Percentiles rank a stretch among this genome's conserved stretches.
Conservation (phyloP, 2,888 invertebrate species). For the Zele albiditarsus region DNA sequence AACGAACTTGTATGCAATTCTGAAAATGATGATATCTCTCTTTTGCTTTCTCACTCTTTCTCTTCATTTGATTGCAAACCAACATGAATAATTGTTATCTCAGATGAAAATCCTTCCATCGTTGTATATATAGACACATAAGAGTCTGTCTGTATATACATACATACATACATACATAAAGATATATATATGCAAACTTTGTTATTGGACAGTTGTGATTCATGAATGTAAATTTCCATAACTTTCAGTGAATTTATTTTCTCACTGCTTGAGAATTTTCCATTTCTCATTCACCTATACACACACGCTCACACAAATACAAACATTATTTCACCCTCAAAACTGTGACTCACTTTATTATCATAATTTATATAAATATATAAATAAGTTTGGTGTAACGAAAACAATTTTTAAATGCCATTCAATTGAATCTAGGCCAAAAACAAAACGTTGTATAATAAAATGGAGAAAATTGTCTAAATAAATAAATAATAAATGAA, state of each 20-base stretch:
- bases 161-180: neutral
- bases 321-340: neutral
- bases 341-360: slow-evolving; percentile 20
- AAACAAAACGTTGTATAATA: neutral
- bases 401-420: neutral
- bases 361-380: neutral
- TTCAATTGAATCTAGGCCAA: neutral
- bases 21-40: slow-evolving; percentile 33
- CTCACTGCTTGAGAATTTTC: slow-evolving; percentile 10
- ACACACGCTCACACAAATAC: neutral
- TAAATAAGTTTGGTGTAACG: neutral
- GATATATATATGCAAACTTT: slow-evolving; percentile 18
- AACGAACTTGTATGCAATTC: slow-evolving; percentile 21
- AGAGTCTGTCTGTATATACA: neutral
- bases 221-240: slow-evolving; percentile 32
- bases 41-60: neutral
- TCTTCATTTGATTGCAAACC: slow-evolving; percentile 20
- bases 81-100: slow-evolving; percentile 36
- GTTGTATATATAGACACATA: neutral
- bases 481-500: slow-evolving; percentile 26
- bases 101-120: slow-evolving; percentile 27
- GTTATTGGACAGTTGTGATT: slow-evolving; percentile 33
- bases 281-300: neutral
- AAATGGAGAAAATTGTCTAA: neutral
- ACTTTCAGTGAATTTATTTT: slow-evolving; percentile 29